Evolutionary conservation across 2,888 invertebrate genomes (phyloP).

Genomic region (Dryomyza anilis): DNA sequence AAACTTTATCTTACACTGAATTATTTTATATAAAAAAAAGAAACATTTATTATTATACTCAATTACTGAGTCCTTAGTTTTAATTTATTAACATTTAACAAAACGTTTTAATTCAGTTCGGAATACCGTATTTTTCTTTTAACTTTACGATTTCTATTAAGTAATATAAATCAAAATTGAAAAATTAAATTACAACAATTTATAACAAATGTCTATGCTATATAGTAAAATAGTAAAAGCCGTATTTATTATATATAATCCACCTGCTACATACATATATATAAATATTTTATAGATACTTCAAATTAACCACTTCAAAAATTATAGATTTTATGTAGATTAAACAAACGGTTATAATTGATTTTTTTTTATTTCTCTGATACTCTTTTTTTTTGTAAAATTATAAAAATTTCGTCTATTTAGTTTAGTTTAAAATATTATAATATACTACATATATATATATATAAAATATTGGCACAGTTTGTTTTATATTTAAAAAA

Average conservation of each 20-base stretch:
- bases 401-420: constrained; percentile 31
- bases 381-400: constrained; percentile 26
- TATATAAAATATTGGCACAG: constrained; percentile 25
- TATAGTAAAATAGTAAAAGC: constrained; percentile 10
- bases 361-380: constrained; percentile 15
- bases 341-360: background rate
- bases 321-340: too few species aligned
- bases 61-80: background rate
- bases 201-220: background rate
- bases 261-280: background rate
- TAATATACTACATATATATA: constrained; percentile 36
- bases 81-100: background rate
- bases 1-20: background rate
- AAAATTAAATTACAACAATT: too few species aligned
- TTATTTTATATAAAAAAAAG: too few species aligned
- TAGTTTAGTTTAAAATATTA: constrained; percentile 28
- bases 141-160: too few species aligned
- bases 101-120: too few species aligned
- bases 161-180: too few species aligned
- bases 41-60: background rate
- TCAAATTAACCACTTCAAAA: too few species aligned
- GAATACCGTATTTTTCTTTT: too few species aligned
- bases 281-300: too few species aligned
- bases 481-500: constrained; percentile 23
- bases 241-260: background rate